A percentile compares a stretch with the other conserved stretches of the same genome.
These are phyloP conservation scores for Spodoptera exigua DNA, from an alignment of 2,888 invertebrate genomes.

Conservation along the genomic window DNA sequence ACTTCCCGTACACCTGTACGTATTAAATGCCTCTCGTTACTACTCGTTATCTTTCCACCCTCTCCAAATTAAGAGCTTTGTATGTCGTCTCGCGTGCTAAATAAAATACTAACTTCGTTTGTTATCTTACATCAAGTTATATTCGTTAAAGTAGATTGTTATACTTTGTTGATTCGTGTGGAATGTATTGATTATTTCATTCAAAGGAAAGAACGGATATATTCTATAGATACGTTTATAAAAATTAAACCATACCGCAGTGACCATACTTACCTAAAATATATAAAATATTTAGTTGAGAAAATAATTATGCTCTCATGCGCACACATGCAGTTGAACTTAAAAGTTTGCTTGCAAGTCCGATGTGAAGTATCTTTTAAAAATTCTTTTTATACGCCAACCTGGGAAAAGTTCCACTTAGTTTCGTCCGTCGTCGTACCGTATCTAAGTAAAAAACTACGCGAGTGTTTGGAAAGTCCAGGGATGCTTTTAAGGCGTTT, in stretches of 20 bases:
- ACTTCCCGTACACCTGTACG: constrained; percentile 74
- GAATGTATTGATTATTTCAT: no score
- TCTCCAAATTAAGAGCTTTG: constrained; percentile 75
- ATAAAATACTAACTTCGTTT: constrained; percentile 63
- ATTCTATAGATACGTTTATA: no score
- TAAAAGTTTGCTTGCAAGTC: constrained; percentile 73
- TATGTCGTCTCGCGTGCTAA: constrained; percentile 57
- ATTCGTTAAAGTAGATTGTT: constrained; percentile 36
- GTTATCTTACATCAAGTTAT: constrained; percentile 51
- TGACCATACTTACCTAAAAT: no score
- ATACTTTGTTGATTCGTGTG: constrained; percentile 23
- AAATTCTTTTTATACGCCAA: constrained; percentile 84
- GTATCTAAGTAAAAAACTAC: constrained; percentile 80
- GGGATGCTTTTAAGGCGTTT: constrained; percentile 80
- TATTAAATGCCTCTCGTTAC: constrained; percentile 71
- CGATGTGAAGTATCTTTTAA: constrained; percentile 78
- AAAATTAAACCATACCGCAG: no score
- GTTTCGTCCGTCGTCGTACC: constrained; percentile 79
- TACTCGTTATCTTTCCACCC: constrained; percentile 75
- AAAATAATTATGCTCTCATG: constrained; percentile 3
- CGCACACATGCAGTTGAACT: constrained; percentile 53
- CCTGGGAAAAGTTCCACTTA: constrained; percentile 85
- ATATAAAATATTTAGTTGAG: no score
- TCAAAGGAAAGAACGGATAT: no score
- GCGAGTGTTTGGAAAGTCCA: constrained; percentile 80